Percentiles rank a stretch among this genome's conserved stretches.
Conservation (phyloP, 2,113 vertebrate genomes). For the Tinamus guttatus region DNA sequence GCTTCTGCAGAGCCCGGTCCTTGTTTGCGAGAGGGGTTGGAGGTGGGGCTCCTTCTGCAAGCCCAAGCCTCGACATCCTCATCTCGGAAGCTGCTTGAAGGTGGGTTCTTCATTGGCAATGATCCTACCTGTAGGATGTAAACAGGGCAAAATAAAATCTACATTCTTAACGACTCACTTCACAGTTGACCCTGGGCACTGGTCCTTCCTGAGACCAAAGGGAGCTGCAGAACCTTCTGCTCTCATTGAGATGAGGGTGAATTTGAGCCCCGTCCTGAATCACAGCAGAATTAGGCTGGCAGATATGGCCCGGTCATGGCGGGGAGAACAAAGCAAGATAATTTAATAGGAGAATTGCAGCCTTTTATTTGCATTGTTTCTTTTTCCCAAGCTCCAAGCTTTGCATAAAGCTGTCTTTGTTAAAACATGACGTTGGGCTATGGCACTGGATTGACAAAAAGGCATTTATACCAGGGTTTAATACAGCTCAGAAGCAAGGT, state of each 20-base stretch:
- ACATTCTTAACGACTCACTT: neutral
- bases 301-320: neutral
- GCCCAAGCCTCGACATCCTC: accelerated
- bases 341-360: neutral
- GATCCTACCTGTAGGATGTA: neutral
- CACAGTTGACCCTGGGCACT: neutral
- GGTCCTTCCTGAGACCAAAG: neutral
- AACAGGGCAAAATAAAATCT: neutral
- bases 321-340: neutral
- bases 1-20: neutral
- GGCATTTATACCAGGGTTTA: neutral
- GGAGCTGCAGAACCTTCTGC: neutral
- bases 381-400: neutral
- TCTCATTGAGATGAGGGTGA: neutral
- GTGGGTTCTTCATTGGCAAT: neutral
- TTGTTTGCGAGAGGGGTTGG: accelerated
- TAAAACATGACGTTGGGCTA: neutral
- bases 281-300: neutral
- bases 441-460: neutral
- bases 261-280: neutral
- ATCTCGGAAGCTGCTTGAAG: neutral
- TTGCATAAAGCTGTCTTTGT: slow-evolving; percentile 34
- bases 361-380: slow-evolving; percentile 27
- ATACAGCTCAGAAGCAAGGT: neutral
- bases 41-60: neutral